These are phyloP conservation scores for Tetraodon nigroviridis DNA, from an alignment of 2,113 vertebrate species.

Conservation along the genomic window DNA sequence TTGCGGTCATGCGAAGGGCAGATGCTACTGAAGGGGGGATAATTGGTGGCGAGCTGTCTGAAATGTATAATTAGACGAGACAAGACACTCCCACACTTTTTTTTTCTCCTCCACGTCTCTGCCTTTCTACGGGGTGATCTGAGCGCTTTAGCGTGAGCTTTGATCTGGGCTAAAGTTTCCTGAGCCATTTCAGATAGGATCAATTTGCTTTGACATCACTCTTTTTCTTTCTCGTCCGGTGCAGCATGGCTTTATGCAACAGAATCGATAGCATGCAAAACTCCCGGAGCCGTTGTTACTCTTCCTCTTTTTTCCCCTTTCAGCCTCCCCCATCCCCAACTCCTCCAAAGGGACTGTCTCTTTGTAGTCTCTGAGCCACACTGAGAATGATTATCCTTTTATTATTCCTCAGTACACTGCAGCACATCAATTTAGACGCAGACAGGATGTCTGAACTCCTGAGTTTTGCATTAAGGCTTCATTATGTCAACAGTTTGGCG, in stretches of 20 bases:
- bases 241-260: conserved; percentile 41
- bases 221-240: conserved; percentile 50
- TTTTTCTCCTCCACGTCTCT: conserved; percentile 38
- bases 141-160: conserved; percentile 69
- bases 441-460: conserved; percentile 40
- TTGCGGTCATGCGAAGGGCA: conserved; percentile 74
- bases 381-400: conserved; percentile 57
- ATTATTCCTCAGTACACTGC: conserved; percentile 57
- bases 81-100: conserved; percentile 68
- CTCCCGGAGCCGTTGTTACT: conserved; percentile 41
- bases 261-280: conserved; percentile 37
- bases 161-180: conserved; percentile 74
- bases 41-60: conserved; percentile 77
- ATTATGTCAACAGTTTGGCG: conserved; percentile 46
- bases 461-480: conserved; percentile 51
- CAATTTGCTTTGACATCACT: conserved; percentile 74
- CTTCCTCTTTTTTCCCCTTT: conserved; percentile 13
- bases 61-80: conserved; percentile 79
- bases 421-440: conserved; percentile 51
- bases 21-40: conserved; percentile 74
- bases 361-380: conserved; percentile 57
- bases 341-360: conserved; percentile 43
- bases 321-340: conserved; percentile 17
- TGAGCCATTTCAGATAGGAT: conserved; percentile 72
- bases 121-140: conserved; percentile 63